Conservation (phyloP, 1,140 invertebrate genomes). For the Drosophila mayri region DNA sequence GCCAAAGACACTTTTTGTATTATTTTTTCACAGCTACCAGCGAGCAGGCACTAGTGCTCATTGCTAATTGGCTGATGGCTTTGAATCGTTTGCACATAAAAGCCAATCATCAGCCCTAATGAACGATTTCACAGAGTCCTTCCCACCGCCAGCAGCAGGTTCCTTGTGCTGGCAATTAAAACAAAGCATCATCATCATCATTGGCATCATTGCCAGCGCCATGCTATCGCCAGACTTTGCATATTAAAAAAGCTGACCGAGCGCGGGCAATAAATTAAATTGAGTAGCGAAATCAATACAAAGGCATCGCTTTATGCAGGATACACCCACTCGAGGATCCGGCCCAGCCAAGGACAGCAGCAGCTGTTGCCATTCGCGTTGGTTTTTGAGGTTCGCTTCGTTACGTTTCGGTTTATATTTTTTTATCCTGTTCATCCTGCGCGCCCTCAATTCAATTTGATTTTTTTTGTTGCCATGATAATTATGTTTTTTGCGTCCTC, state of each 20-base stretch:
- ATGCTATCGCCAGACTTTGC: slow-evolving; percentile 46
- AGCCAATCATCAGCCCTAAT: slow-evolving; percentile 50
- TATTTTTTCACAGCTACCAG: slow-evolving; percentile 1
- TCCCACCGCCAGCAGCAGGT: slow-evolving; percentile 17
- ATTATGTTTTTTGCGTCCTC: slow-evolving; percentile 43
- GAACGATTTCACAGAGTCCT: slow-evolving; percentile 38
- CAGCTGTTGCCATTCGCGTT: slow-evolving; percentile 38
- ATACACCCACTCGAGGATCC: slow-evolving; percentile 28
- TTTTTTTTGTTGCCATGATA: slow-evolving; percentile 21
- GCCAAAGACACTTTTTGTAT: slow-evolving; percentile 6
- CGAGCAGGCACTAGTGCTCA: not conserved
- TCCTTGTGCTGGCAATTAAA: slow-evolving; percentile 50
- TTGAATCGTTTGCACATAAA: slow-evolving; percentile 48
- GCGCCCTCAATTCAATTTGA: slow-evolving; percentile 31
- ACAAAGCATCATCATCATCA: slow-evolving; percentile 34
- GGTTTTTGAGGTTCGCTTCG: slow-evolving; percentile 53
- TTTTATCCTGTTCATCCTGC: slow-evolving; percentile 32
- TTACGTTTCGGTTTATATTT: slow-evolving; percentile 25
- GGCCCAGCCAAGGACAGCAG: slow-evolving; percentile 2
- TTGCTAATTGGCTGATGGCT: slow-evolving; percentile 45
- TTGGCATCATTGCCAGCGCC: slow-evolving; percentile 12
- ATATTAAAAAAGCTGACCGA: slow-evolving; percentile 54
- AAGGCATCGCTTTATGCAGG: slow-evolving; percentile 41
- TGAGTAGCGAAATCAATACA: slow-evolving; percentile 50
- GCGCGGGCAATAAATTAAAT: slow-evolving; percentile 53